A percentile compares a stretch with the other conserved stretches of the same genome.
phyloP scores from a whole-genome alignment of 2,797 vertebrate species.

The Sebastes itinus region DNA sequence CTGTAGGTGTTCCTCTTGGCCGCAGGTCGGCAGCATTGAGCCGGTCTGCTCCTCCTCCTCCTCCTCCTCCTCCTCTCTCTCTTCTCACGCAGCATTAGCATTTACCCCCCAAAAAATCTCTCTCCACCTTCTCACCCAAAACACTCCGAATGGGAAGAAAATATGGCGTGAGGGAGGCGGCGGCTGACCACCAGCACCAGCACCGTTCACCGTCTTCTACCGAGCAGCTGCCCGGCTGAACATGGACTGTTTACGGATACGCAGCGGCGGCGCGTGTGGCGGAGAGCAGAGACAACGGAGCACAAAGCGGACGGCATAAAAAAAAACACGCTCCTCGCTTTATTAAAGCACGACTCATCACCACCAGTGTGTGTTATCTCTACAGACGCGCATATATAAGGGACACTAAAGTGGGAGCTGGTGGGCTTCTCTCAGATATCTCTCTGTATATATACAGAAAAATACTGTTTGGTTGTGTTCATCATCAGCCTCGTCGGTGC shows the following conservation, averaged over 20 bases:
- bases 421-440: not conserved
- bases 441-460: not conserved
- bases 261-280: constrained; percentile 51
- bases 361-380: constrained; percentile 32
- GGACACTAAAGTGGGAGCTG: constrained; percentile 28
- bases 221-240: constrained; percentile 63
- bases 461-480: not conserved
- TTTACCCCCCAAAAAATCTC: constrained; percentile 58
- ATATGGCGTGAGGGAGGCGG: constrained; percentile 76
- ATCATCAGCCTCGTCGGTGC: constrained; percentile 43
- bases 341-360: constrained; percentile 61
- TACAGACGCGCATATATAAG: constrained; percentile 22
- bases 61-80: not conserved
- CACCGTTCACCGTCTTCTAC: constrained; percentile 58
- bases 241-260: constrained; percentile 75
- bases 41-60: constrained; percentile 24
- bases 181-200: constrained; percentile 49
- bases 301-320: constrained; percentile 72
- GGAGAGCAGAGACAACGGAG: constrained; percentile 70
- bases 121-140: constrained; percentile 60
- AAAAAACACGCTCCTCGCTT: constrained; percentile 59
- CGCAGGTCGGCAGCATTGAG: constrained; percentile 78
- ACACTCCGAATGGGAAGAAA: constrained; percentile 78
- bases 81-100: constrained; percentile 53
- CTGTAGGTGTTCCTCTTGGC: constrained; percentile 44